A percentile compares a stretch with the other conserved stretches of the same genome.
Conservation (phyloP, 2,888 invertebrate genomes). For the Cephus nigrinus region DNA sequence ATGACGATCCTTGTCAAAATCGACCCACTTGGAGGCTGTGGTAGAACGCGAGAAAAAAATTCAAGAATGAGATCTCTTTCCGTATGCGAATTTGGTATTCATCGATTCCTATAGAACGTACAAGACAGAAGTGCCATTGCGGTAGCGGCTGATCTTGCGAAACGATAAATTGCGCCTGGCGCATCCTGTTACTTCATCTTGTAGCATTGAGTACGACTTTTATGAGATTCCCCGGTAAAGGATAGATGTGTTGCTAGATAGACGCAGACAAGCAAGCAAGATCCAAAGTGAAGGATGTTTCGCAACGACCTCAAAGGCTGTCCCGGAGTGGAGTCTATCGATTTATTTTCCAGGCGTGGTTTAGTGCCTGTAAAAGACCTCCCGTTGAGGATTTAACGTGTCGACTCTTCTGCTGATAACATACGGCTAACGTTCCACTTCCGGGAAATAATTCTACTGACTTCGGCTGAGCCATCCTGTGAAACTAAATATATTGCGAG, state of each 20-base stretch:
- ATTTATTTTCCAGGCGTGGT: background rate
- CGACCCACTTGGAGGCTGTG: background rate
- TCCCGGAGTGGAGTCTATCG: background rate
- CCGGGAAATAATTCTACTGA: background rate
- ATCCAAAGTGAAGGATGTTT: background rate
- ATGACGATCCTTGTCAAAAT: background rate
- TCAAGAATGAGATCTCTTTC: background rate
- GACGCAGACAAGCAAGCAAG: background rate
- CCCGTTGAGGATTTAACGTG: background rate
- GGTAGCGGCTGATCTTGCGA: background rate
- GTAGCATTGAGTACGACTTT: background rate
- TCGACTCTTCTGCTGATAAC: background rate
- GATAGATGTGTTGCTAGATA: background rate
- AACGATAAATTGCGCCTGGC: background rate
- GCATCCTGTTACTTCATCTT: background rate
- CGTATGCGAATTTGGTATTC: background rate
- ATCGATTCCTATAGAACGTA: background rate
- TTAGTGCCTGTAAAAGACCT: background rate
- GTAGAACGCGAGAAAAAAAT: background rate
- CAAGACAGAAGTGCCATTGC: background rate
- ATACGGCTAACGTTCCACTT: background rate
- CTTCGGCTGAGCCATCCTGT: background rate
- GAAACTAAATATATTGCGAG: background rate
- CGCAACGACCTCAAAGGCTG: background rate
- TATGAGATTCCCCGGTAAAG: background rate